Evolutionary conservation across 2,113 vertebrate genomes (phyloP).

Genomic region (Puffinus mauretanicus): DNA sequence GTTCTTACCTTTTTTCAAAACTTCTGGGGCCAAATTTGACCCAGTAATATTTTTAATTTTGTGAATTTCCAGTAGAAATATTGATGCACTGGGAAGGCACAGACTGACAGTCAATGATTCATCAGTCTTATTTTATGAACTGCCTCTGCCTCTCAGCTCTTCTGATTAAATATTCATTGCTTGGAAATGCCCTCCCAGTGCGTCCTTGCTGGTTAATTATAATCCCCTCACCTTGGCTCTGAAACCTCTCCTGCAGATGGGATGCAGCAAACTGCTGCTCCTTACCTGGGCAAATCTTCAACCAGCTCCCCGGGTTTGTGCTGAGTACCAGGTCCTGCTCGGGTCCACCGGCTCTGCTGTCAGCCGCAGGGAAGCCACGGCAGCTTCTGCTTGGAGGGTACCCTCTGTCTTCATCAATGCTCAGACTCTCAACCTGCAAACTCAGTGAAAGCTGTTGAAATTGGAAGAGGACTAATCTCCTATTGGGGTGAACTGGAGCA

Average conservation of each 20-base stretch:
- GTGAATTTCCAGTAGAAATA: constrained; percentile 8
- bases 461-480: not conserved
- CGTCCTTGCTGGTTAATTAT: not conserved
- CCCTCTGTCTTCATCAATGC: not conserved
- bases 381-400: not conserved
- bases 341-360: not conserved
- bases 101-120: not conserved
- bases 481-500: not conserved
- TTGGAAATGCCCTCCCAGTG: not conserved
- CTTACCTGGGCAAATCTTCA: not conserved
- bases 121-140: constrained; percentile 23
- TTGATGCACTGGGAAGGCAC: not conserved
- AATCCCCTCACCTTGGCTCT: not conserved
- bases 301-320: not conserved
- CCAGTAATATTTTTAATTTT: constrained; percentile 4
- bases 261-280: not conserved
- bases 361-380: accelerated
- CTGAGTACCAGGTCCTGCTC: not conserved
- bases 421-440: not conserved
- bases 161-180: constrained; percentile 22
- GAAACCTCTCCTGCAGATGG: not conserved
- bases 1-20: not conserved
- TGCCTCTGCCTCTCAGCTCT: not conserved
- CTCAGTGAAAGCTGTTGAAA: not conserved
- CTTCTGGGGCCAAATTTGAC: not conserved